Evolutionary conservation across 1,140 invertebrate genomes (phyloP).

Genomic region (Hypsibius dujardini): DNA sequence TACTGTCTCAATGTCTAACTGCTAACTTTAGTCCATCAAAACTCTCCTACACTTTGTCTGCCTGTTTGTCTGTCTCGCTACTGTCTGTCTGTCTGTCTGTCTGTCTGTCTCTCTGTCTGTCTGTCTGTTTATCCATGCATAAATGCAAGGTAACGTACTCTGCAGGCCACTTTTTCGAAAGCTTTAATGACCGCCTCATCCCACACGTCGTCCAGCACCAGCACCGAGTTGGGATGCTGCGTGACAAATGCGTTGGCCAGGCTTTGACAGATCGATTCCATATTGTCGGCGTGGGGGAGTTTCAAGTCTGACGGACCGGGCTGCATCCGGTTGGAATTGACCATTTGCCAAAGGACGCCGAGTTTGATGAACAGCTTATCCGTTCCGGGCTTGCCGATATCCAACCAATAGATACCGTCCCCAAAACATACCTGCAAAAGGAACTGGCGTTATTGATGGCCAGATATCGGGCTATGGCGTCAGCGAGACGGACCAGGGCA

Average conservation of each 20-base stretch:
- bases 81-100: no score
- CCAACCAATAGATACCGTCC: not conserved
- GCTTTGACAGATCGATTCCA: no score
- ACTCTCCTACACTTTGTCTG: no score
- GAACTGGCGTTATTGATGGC: no score
- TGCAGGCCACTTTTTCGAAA: slow-evolving; percentile 8
- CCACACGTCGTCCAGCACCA: slow-evolving; percentile 11
- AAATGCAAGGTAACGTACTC: not conserved
- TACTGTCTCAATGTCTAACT: no score
- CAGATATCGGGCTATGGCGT: no score
- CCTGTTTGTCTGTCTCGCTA: no score
- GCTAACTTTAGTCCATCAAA: no score
- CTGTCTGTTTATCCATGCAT: not conserved
- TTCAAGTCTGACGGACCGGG: not conserved
- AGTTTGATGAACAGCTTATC: not conserved
- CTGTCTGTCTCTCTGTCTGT: no score
- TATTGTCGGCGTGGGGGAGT: not conserved
- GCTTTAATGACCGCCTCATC: not conserved
- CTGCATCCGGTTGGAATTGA: not conserved
- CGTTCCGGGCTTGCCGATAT: slow-evolving; percentile 12
- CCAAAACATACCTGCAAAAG: not conserved
- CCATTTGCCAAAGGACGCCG: not conserved
- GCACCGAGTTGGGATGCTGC: not conserved
- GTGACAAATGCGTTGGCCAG: not conserved
- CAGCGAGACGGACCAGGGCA: no score